Conservation (phyloP, 2,797 vertebrate genomes). For the Acestrorhynchus altus region DNA sequence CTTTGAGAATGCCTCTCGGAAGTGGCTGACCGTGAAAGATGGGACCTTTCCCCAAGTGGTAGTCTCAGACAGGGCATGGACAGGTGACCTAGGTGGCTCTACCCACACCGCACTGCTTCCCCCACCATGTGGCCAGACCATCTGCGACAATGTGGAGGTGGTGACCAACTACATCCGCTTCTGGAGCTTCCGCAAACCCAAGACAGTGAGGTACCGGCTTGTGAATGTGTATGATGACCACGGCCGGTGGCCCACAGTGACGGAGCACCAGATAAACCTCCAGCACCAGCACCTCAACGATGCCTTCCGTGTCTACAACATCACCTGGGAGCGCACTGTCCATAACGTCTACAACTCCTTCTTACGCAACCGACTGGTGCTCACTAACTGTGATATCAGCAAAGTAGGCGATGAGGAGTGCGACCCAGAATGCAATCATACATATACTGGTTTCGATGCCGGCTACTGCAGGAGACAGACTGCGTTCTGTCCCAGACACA, state of each 20-base stretch:
- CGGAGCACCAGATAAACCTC: slow-evolving; percentile 91
- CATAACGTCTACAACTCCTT: slow-evolving; percentile 91
- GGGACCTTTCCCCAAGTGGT: slow-evolving; percentile 82
- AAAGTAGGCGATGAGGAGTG: slow-evolving; percentile 92
- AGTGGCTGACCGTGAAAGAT: slow-evolving; percentile 86
- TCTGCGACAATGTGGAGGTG: slow-evolving; percentile 92
- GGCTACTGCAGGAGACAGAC: slow-evolving; percentile 87
- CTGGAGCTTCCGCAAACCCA: slow-evolving; percentile 86
- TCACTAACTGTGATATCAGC: slow-evolving; percentile 96
- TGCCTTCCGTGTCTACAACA: slow-evolving; percentile 92
- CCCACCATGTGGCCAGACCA: slow-evolving; percentile 91
- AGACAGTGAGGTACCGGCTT: slow-evolving; percentile 91
- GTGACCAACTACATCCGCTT: slow-evolving; percentile 92
- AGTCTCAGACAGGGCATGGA: slow-evolving; percentile 71
- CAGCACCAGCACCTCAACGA: slow-evolving; percentile 93
- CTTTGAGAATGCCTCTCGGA: slow-evolving; percentile 87
- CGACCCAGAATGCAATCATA: slow-evolving; percentile 95
- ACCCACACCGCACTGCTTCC: slow-evolving; percentile 89
- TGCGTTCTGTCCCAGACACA: slow-evolving; percentile 80
- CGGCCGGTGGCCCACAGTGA: slow-evolving; percentile 86
- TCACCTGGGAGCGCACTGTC: slow-evolving; percentile 94
- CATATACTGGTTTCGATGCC: slow-evolving; percentile 89
- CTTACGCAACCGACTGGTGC: slow-evolving; percentile 87
- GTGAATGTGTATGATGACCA: slow-evolving; percentile 89
- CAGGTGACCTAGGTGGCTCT: slow-evolving; percentile 76